Evolutionary conservation across 2,113 vertebrate genomes (phyloP).

Genomic region (Anhinga rufa): DNA sequence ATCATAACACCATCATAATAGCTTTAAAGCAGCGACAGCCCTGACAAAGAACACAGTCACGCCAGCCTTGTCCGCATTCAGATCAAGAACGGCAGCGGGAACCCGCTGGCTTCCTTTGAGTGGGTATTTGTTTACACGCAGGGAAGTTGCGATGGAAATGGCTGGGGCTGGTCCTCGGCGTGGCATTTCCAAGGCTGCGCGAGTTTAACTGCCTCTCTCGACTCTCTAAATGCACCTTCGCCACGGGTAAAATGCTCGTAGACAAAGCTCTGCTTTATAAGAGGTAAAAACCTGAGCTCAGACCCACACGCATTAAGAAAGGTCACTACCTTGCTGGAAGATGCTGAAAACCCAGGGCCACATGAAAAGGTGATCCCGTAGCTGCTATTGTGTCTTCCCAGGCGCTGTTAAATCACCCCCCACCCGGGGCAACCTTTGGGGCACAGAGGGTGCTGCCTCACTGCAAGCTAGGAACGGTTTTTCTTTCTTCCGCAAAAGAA

Average conservation of each 20-base stretch:
- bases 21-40: background rate
- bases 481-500: background rate
- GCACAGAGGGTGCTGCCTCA: background rate
- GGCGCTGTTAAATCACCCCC: background rate
- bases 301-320: rapidly evolving
- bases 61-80: background rate
- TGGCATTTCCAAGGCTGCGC: background rate
- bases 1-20: background rate
- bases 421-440: rapidly evolving
- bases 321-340: background rate
- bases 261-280: background rate
- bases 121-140: background rate
- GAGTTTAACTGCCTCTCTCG: background rate
- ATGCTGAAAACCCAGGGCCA: background rate
- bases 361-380: rapidly evolving
- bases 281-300: background rate
- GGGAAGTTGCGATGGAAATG: background rate
- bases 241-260: rapidly evolving
- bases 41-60: background rate
- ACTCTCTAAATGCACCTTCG: rapidly evolving
- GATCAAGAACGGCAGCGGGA: background rate
- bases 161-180: background rate
- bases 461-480: background rate
- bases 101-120: background rate
- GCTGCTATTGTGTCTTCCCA: background rate